Evolutionary conservation across 2,797 vertebrate species (phyloP), one percentile per base, ranked within the genome.

Genomic region (Ibycter americanus): DNA sequence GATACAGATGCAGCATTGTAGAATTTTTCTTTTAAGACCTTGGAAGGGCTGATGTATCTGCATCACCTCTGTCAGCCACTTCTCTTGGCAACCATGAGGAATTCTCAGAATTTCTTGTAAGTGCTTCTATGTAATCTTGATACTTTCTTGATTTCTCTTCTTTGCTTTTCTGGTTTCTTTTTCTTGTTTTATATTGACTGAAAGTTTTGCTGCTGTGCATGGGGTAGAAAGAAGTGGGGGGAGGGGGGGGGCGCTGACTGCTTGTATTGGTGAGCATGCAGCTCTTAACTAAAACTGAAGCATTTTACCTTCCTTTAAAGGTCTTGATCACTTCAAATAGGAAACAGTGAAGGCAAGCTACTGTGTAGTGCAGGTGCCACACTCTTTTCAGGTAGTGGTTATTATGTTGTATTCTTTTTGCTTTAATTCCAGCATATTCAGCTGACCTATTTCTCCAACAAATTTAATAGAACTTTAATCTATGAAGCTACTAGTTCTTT

Each of bases 1-100:
- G 87, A 96, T 96, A 97, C 95, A 95, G 96, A 95, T 97, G 94
- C 97, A 97, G 96, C 93, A 89, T 92, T 96, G 97, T 96, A 96
- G 95, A 96, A 94, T 96, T 96, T 93, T 97, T 96, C 95, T 90
- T 76, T 34, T 63, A 90, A 91, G 82, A 83, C 52, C 55, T 61
- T 56, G 40, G 63, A 74, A 73, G 54, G 67, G 70, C 70, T 92
- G 42, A 65, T 83, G 31, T 19, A 68, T 63, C 81, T 93, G 68
- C 72, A 80, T 87, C 74, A 25, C 63, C 52, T 71, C 78, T 29
- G 32, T 42, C 72, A 63, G 40, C 78, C 51, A 25, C 72, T 94
- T 90, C 65, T 81, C 61, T 74, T 22, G 6, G 58, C 83, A 89
- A 0, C 70, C 85, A 0, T 20, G 34, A 88, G 66, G 55, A 84